These are phyloP conservation scores for Cynodonichthys magdalenae DNA, from an alignment of 2,797 vertebrate species.

Conservation along the genomic window DNA sequence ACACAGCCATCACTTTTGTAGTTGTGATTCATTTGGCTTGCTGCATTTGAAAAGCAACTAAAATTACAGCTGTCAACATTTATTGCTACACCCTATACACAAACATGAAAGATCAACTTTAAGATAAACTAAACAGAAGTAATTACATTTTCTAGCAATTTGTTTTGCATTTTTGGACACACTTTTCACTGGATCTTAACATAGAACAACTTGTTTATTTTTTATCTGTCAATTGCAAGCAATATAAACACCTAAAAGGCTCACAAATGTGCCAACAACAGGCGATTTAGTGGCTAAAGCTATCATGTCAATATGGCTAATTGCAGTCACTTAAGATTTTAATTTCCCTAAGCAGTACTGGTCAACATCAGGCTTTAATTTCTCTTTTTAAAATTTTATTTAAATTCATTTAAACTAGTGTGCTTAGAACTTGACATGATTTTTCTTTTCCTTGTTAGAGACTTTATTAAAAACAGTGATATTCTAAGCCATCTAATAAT, in stretches of 20 bases:
- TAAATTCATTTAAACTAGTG: constrained; percentile 29
- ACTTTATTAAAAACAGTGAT: constrained; percentile 21
- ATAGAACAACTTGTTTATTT: constrained; percentile 27
- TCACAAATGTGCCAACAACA: constrained; percentile 55
- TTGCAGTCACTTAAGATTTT: constrained; percentile 45
- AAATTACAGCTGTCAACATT: constrained; percentile 20
- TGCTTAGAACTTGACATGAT: constrained; percentile 22
- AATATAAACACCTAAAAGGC: constrained; percentile 52
- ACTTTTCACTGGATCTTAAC: constrained; percentile 1
- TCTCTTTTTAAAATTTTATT: constrained; percentile 40
- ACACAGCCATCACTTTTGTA: constrained; percentile 46
- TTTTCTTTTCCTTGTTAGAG: constrained; percentile 16
- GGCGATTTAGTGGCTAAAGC: constrained; percentile 44
- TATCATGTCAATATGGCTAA: constrained; percentile 50
- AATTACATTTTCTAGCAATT: background rate
- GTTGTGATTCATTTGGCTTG: constrained; percentile 45
- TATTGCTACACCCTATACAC: constrained; percentile 12
- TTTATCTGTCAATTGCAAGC: constrained; percentile 11
- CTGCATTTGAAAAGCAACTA: constrained; percentile 9
- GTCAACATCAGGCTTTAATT: constrained; percentile 37
- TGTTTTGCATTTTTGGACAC: constrained; percentile 2
- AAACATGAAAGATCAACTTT: background rate
- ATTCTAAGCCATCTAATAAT: background rate
- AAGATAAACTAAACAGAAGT: background rate
- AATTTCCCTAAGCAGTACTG: constrained; percentile 33